Conservation (phyloP, 2,113 vertebrate species). For the Orcinus orca region DNA sequence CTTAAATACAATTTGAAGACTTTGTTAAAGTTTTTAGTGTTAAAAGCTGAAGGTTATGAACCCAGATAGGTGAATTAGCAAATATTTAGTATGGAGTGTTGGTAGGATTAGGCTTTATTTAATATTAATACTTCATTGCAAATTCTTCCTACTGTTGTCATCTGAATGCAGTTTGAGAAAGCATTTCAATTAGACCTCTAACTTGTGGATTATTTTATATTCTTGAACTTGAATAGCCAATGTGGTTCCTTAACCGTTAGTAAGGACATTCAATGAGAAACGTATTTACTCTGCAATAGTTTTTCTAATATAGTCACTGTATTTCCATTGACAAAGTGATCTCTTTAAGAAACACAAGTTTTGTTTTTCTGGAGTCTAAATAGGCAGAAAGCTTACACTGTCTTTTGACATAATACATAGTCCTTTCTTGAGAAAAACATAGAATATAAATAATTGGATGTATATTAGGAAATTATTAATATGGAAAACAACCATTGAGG, state of each 20-base stretch:
- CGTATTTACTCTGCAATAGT: neutral
- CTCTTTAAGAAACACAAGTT: neutral
- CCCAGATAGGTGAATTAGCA: neutral
- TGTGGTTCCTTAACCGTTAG: neutral
- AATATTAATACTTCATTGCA: neutral
- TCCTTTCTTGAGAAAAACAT: neutral
- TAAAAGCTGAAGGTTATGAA: neutral
- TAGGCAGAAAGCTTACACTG: neutral
- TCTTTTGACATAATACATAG: neutral
- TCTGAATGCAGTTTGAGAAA: neutral
- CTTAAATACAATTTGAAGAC: conserved; percentile 18
- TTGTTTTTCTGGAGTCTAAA: conserved; percentile 8
- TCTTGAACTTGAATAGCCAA: neutral
- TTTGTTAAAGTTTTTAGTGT: conserved; percentile 12
- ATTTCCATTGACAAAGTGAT: conserved; percentile 15
- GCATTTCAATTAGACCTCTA: neutral
- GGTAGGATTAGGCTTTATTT: neutral
- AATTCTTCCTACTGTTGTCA: neutral
- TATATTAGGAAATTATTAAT: neutral
- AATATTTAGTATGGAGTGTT: neutral
- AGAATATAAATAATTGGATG: neutral
- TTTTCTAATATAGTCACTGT: neutral
- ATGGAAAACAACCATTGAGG: neutral
- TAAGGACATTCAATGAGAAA: neutral
- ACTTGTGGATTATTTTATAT: neutral